Evolutionary conservation across 2,113 vertebrate species (phyloP), one percentile per base, ranked within the genome.

Genomic region (Piaya cayana): DNA sequence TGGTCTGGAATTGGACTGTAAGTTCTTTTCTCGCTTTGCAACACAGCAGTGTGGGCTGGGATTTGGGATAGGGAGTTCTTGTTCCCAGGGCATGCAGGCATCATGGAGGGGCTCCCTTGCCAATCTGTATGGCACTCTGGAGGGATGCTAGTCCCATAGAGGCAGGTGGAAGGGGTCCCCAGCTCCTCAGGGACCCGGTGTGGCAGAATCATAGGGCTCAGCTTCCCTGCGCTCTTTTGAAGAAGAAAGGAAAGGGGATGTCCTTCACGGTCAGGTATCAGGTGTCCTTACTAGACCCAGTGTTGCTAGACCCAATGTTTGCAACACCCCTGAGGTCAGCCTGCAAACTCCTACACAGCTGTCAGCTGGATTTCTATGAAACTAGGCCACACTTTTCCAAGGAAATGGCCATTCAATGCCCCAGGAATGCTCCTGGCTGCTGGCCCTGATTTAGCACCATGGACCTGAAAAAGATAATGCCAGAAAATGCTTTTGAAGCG

Each of bases 391-490:
- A 1, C 11, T 92, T 70, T 87, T 90, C 82, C 58, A 82, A 76
- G 53, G 14, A 84, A 92, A 82, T 1, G 3, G 26, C 32, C 1
- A 0, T 43, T 75, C 15, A 3, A 0, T 53, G 14, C 32, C 47
- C 8, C 1, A 4, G 58, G 70, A 32, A 75, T 0, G 0, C 56
- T 64, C 6, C 59, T 55, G 60, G 39, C 75, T 70, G 32, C n/a
- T 64, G 45, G 34, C 37, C 5, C 1, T 15, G 26, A 16, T 55
- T 91, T 67, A 89, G 36, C 47, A 67, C 53, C 3, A 2, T 12
- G 9, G 47, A 59, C 27, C 56, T 62, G 50, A 69, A 53, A 83
- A 68, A 49, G 30, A 15, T 8, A 69, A 26, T 7, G 30, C 16
- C n/a, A 43, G 58, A 26, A 85, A 82, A 63, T 1, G 8, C 37